phyloP scores from a whole-genome alignment of 2,888 invertebrate genomes.

The Spialia ferax region DNA sequence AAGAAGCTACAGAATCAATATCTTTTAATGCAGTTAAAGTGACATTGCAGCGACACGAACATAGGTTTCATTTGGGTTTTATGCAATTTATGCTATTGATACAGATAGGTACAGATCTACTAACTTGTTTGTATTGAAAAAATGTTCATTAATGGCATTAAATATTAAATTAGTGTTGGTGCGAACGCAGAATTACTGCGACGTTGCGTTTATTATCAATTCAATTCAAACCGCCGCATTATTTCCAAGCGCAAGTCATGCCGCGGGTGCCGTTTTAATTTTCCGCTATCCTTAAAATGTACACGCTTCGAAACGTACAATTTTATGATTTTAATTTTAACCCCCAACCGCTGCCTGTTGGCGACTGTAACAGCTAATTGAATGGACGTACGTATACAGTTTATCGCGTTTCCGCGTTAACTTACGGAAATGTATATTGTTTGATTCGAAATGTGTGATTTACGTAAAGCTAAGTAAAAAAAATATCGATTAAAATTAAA shows the following conservation, averaged over 20 bases:
- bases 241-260: conserved; percentile 54
- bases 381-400: conserved; percentile 46
- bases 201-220: conserved; percentile 59
- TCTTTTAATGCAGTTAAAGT: too few species aligned
- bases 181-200: conserved; percentile 46
- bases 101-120: too few species aligned
- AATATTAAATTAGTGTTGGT: conserved; percentile 17
- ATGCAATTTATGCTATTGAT: too few species aligned
- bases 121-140: neutral
- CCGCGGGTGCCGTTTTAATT: conserved; percentile 69
- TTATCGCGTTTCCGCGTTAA: conserved; percentile 15
- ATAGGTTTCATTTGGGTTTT: too few species aligned
- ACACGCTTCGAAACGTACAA: conserved; percentile 55
- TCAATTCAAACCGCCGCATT: conserved; percentile 49
- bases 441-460: conserved; percentile 5
- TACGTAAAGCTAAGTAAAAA: too few species aligned
- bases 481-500: too few species aligned
- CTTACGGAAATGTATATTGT: neutral
- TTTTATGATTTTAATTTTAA: conserved; percentile 55
- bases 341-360: conserved; percentile 39
- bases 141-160: neutral
- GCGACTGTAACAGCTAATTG: conserved; percentile 46
- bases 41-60: too few species aligned
- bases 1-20: too few species aligned
- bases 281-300: conserved; percentile 67